These are phyloP conservation scores for Microctenopoma stevenorrisi DNA, from an alignment of 2,797 vertebrate genomes.

Conservation along the genomic window DNA sequence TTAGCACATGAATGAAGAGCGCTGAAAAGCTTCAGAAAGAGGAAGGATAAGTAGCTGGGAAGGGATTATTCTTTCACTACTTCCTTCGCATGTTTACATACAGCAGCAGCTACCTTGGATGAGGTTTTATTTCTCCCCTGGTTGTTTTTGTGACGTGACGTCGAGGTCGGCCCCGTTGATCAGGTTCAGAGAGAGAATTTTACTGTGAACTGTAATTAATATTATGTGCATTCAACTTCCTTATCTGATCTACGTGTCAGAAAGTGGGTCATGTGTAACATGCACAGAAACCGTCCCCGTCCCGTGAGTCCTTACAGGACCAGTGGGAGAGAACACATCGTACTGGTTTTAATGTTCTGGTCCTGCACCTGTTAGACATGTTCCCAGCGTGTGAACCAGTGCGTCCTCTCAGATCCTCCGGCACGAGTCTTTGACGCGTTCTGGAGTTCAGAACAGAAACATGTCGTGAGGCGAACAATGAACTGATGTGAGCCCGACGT, in stretches of 20 bases:
- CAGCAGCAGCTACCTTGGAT: background rate
- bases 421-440: too few species aligned
- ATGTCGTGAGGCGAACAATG: too few species aligned
- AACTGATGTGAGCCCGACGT: too few species aligned
- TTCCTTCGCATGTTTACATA: background rate
- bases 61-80: background rate
- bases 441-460: too few species aligned
- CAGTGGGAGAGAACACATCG: too few species aligned
- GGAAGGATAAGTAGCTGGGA: slow-evolving; percentile 21
- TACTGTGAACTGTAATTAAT: background rate
- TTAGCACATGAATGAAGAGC: slow-evolving; percentile 60
- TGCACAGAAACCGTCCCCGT: too few species aligned
- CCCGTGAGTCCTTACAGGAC: too few species aligned
- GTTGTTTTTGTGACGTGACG: background rate
- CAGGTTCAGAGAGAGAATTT: background rate
- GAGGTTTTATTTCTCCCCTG: background rate
- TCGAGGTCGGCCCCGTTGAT: background rate
- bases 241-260: background rate
- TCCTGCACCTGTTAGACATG: too few species aligned
- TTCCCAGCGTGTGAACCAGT: too few species aligned
- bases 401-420: too few species aligned
- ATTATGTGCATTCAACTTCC: background rate
- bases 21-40: slow-evolving; percentile 25
- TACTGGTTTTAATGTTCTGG: too few species aligned
- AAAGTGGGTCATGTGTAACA: background rate